These are phyloP conservation scores for Condylostylus longicornis DNA, from an alignment of 1,140 invertebrate genomes.

Conservation along the genomic window DNA sequence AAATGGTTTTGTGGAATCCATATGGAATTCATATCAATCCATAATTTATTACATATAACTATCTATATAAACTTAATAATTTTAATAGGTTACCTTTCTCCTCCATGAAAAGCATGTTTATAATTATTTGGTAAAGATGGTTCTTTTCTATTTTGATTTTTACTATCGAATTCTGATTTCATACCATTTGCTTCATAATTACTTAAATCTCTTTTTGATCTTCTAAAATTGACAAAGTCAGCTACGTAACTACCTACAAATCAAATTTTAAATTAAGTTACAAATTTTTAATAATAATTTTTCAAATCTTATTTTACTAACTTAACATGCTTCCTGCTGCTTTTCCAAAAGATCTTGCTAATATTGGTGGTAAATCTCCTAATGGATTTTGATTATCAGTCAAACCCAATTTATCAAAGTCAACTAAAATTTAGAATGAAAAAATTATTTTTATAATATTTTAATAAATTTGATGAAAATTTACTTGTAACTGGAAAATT, in stretches of 20 bases:
- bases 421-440: slow-evolving; percentile 42
- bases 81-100: slow-evolving; percentile 46
- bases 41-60: too few species aligned
- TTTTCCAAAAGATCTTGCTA: slow-evolving; percentile 53
- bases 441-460: slow-evolving; percentile 4
- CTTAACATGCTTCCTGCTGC: slow-evolving; percentile 47
- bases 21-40: too few species aligned
- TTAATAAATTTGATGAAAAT: too few species aligned
- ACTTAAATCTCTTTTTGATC: slow-evolving; percentile 33
- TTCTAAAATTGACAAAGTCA: slow-evolving; percentile 46
- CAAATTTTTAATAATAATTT: background rate
- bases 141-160: slow-evolving; percentile 23
- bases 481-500: slow-evolving; percentile 77
- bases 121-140: slow-evolving; percentile 21
- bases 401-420: slow-evolving; percentile 64
- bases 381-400: slow-evolving; percentile 75
- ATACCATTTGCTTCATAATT: slow-evolving; percentile 17
- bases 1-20: too few species aligned
- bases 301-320: background rate
- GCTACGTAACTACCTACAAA: slow-evolving; percentile 48
- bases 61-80: too few species aligned
- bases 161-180: slow-evolving; percentile 25
- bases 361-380: slow-evolving; percentile 55
- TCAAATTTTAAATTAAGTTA: background rate
- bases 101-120: slow-evolving; percentile 50